These are phyloP conservation scores for Rhinatrema bivittatum DNA, from an alignment of 2,797 vertebrate species.

Conservation along the genomic window DNA sequence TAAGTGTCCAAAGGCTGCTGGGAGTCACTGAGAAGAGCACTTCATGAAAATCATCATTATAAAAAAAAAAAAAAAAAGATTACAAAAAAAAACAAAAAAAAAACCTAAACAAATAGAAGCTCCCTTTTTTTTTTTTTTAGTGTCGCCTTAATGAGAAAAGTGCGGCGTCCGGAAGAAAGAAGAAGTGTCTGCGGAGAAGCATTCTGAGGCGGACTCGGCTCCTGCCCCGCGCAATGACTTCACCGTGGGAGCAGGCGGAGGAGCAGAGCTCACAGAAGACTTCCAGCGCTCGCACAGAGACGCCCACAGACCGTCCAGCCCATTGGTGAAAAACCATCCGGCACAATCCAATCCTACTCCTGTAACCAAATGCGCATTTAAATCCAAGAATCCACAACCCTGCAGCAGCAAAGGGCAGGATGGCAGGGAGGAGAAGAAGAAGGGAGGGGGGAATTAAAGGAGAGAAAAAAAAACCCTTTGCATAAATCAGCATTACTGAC, in stretches of 20 bases:
- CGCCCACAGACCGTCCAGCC: conserved; percentile 52
- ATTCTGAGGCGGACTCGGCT: conserved; percentile 21
- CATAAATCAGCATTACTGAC: too few species aligned
- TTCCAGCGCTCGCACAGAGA: conserved; percentile 34
- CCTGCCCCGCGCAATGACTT: conserved; percentile 3
- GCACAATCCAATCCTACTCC: conserved; percentile 45
- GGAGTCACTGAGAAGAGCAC: too few species aligned
- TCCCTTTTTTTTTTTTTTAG: conserved; percentile 39
- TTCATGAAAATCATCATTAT: too few species aligned
- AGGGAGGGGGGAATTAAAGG: too few species aligned
- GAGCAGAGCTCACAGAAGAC: conserved; percentile 4
- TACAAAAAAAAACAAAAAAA: conserved; percentile 1
- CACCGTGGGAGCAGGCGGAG: conserved; percentile 4
- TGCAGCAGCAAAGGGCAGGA: conserved; percentile 30
- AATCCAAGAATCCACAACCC: conserved; percentile 32
- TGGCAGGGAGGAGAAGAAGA: conserved; percentile 15
- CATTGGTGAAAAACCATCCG: conserved; percentile 55
- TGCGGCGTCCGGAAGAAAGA: conserved; percentile 37
- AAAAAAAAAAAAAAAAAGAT: too few species aligned
- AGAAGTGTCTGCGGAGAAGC: conserved; percentile 19
- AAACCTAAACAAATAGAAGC: conserved; percentile 22
- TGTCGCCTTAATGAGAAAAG: conserved; percentile 59
- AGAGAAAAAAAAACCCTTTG: too few species aligned
- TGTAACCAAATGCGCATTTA: conserved; percentile 45
- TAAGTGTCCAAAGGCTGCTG: too few species aligned